Evolutionary conservation across 2,113 vertebrate species (phyloP), one percentile per base, ranked within the genome.

Genomic region (Pteruthius melanotis): DNA sequence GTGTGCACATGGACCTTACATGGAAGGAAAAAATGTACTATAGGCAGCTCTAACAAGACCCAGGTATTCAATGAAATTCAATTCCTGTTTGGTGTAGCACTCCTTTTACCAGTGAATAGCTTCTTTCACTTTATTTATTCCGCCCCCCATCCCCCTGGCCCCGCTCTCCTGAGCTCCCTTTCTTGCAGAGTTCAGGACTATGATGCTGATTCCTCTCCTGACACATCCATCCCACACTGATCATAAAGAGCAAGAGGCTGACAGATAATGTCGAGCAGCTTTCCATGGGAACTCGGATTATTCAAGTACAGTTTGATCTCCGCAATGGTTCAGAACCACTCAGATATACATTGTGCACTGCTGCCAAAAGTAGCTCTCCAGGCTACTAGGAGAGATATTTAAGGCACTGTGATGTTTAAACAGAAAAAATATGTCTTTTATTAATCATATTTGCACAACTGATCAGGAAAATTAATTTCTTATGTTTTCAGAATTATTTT

Each of bases 361-460:
- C 63, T 90, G 83, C 61, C 79, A 93, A 83, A 94, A 94, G 45
- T 91, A 76, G 97, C 80, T 95, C 91, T 97, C 82, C 75, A 89
- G 94, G 94, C 97, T 97, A 94, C 88, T 65, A 77, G 91, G 75
- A 93, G 47, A 83, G 68, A 93, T 83, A 88, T 91, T 93, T 75
- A 96, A 94, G 84, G 56, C 87, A 87, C 85, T 83, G 80, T 94
- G 70, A 86, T 91, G 75, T 89, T 96, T 93, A 93, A 96, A 90
- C 60, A 94, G 83, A 88, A 96, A 94, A 97, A 97, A 87, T 83
- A 71, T 88, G 87, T 93, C 49, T 91, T 95, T 92, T 97, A 96
- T 97, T 97, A 97, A 97, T 97, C 93, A 95, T 97, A 97, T 97
- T 97, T 97, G 87, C 93, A 88, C 94, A 96, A 97, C 70, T 77